Conservation (phyloP, 2,888 invertebrate species). For the Drosophila imparisetae region DNA sequence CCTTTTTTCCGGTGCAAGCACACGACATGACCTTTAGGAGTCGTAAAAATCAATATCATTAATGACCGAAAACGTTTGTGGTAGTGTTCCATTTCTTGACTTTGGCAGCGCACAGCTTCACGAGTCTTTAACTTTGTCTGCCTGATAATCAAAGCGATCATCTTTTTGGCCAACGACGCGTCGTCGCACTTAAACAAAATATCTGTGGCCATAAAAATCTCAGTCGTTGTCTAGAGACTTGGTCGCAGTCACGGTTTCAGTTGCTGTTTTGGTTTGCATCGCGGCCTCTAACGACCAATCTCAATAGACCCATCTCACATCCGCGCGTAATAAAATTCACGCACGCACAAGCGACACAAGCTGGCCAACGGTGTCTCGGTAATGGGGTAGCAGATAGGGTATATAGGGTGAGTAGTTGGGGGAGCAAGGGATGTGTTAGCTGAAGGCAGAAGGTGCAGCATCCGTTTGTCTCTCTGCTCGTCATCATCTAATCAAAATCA, state of each 20-base stretch:
- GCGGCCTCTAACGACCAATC: conserved; percentile 33
- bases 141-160: conserved; percentile 40
- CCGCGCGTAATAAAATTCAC: conserved; percentile 77
- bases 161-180: conserved; percentile 31
- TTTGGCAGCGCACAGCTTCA: neutral
- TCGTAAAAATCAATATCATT: conserved; percentile 15
- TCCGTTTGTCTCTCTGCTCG: conserved; percentile 36
- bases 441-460: conserved; percentile 40
- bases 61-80: conserved; percentile 7
- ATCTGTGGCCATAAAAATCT: conserved; percentile 42
- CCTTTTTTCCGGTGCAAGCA: neutral
- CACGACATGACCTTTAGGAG: conserved; percentile 13
- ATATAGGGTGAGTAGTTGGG: neutral
- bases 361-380: neutral
- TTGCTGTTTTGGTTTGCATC: conserved; percentile 5
- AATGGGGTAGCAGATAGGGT: neutral
- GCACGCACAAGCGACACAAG: conserved; percentile 72
- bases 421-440: conserved; percentile 9
- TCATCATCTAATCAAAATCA: conserved; percentile 69
- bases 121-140: conserved; percentile 31
- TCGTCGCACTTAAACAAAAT: conserved; percentile 19
- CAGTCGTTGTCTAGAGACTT: neutral
- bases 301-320: conserved; percentile 74
- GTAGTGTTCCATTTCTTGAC: conserved; percentile 1
- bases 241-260: conserved; percentile 14